These are phyloP conservation scores for Caenorhabditis sp. DNA, from an alignment of 2,888 invertebrate species.

Conservation along the genomic window DNA sequence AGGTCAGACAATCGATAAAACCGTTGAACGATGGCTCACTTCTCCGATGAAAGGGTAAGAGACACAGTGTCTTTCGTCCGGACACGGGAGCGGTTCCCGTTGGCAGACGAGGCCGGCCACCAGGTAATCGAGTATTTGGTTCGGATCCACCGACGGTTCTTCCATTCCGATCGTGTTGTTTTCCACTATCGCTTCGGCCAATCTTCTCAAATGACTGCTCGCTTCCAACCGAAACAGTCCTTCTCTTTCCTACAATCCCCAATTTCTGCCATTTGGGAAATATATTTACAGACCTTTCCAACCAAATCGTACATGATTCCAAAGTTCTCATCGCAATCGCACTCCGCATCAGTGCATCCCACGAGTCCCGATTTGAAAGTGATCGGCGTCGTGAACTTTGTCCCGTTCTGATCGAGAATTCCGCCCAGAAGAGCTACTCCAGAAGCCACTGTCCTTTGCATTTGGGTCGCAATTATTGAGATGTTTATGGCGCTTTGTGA, in stretches of 20 bases:
- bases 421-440: constrained; percentile 23
- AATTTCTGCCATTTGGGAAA: no score
- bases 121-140: constrained; percentile 11
- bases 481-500: not conserved
- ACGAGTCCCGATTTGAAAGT: constrained; percentile 2
- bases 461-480: constrained; percentile 5
- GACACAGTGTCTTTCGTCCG: constrained; percentile 2
- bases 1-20: not conserved
- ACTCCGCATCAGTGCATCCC: constrained; percentile 21
- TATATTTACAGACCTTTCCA: no score
- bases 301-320: not conserved
- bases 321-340: constrained; percentile 16
- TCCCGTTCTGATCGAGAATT: constrained; percentile 16
- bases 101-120: constrained; percentile 17
- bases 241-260: constrained; percentile 26
- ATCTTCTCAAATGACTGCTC: not conserved
- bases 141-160: constrained; percentile 8
- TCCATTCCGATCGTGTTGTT: not conserved
- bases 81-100: constrained; percentile 17
- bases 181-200: not conserved
- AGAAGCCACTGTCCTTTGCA: constrained; percentile 21
- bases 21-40: constrained; percentile 20
- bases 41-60: constrained; percentile 16
- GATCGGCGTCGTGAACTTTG: constrained; percentile 12
- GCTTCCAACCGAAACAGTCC: constrained; percentile 26